Evolutionary conservation across 2,888 invertebrate species (phyloP), one percentile per base, ranked within the genome.

Genomic region (Orchesella flavescens): DNA sequence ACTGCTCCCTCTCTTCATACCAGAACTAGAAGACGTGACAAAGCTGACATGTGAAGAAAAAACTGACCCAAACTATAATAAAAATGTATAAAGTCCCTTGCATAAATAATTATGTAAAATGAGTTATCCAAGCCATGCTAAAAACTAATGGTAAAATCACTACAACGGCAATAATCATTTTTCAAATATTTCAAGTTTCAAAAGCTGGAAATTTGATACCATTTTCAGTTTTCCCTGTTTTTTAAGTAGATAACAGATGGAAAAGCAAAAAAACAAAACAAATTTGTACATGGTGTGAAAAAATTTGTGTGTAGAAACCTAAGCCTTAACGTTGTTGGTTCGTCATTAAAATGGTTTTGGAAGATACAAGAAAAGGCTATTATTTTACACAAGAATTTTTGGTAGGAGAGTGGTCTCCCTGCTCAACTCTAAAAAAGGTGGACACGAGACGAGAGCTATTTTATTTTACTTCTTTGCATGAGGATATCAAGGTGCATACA

Each of bases 191-290:
- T 34, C 34, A 34, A 34, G 34, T 34, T 34, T 7, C 34, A 34
- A 34, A 34, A 34, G 9, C 21, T 19, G 13, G 59, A 59, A 59
- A 59, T 59, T 59, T 59, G 59, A 59, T 59, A n/a, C 34, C 59
- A 59, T 59, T 59, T 59, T 53, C 53, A n/a, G 34, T 34, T 34
- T 34, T 34, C 34, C 7, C 2, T 34, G 34, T 7, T 34, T 34
- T 34, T 7, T 4, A 34, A 7, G 34, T 7, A 34, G 34, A 34
- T 2, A 34, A 7, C 34, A 34, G 34, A 34, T 34, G 34, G 34
- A 34, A 34, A n/a, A 34, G 34, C 2, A 34, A 34, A 34, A 34
- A 34, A 34, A 7, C 2, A 7, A 34, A 34, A 34, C 34, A 34
- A 34, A 34, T 34, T 34, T 53, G 17, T 53, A n/a, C 10, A 13